Percentiles rank a stretch among this genome's conserved stretches.
Evolutionary conservation across 1,140 invertebrate genomes (phyloP).

Genomic region (Magallana angulata): DNA sequence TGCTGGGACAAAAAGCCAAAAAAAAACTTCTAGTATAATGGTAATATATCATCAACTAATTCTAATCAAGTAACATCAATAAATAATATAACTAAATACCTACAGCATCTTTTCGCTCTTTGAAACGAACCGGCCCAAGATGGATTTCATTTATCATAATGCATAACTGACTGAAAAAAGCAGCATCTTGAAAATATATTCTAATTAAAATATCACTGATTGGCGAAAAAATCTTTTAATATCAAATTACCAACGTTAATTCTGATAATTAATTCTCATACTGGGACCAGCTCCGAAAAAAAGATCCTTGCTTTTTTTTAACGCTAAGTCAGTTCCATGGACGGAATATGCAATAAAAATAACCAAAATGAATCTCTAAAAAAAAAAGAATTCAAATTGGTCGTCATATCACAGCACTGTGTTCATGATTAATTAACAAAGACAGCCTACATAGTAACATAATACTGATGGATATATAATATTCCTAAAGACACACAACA

Average conservation of each 20-base stretch:
- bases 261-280: not conserved
- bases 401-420: constrained; percentile 15
- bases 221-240: not conserved
- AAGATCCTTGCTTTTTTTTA: not conserved
- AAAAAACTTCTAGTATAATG: not conserved
- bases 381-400: constrained; percentile 1
- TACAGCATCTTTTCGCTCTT: constrained; percentile 17
- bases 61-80: not conserved
- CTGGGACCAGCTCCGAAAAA: not conserved
- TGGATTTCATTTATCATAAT: not conserved
- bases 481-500: constrained; percentile 37
- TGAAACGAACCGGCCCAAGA: not conserved
- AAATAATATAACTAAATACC: constrained; percentile 6
- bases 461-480: constrained; percentile 27
- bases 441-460: constrained; percentile 16
- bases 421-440: constrained; percentile 23
- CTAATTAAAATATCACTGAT: constrained; percentile 21
- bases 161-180: not conserved
- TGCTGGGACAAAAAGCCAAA: not conserved
- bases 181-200: not conserved
- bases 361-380: not conserved
- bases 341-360: constrained; percentile 10
- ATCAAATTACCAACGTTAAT: constrained; percentile 4
- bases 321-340: not conserved
- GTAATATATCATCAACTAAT: constrained; percentile 8